Conservation (phyloP, 2,113 vertebrate genomes). For the Archocentrus centrarchus region DNA sequence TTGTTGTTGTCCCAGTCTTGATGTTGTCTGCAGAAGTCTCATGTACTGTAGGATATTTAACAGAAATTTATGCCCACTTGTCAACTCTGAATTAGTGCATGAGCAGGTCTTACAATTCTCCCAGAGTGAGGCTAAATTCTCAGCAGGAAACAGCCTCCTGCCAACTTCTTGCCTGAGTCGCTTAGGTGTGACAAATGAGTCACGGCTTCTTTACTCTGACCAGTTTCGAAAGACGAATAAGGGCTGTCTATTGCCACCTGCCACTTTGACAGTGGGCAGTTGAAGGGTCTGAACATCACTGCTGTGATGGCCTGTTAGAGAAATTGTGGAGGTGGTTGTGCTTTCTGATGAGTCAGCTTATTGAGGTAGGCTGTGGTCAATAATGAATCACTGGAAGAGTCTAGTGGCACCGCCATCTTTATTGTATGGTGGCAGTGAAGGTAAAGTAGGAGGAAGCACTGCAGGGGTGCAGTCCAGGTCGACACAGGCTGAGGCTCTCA, state of each 20-base stretch:
- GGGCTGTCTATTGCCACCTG: neutral
- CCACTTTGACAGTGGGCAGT: neutral
- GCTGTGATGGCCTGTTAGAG: neutral
- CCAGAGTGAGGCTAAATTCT: neutral
- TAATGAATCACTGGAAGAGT: neutral
- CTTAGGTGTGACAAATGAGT: neutral
- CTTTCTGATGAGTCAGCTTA: too few species aligned
- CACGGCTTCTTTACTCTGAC: neutral
- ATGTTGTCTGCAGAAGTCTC: neutral
- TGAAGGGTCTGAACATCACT: neutral
- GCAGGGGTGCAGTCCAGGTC: too few species aligned
- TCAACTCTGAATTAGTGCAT: neutral
- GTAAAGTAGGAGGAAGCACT: neutral
- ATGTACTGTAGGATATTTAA: neutral
- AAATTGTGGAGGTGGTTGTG: neutral
- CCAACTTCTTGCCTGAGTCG: neutral
- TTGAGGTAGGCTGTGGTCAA: neutral
- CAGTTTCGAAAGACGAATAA: neutral
- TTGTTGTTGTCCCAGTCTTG: neutral
- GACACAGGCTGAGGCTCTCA: neutral
- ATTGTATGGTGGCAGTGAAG: neutral
- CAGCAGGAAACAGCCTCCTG: neutral
- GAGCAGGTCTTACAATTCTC: conserved; percentile 1
- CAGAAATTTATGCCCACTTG: neutral
- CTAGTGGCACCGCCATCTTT: neutral